A percentile compares a stretch with the other conserved stretches of the same genome.
Conservation (phyloP, 2,888 invertebrate species). For the Coronaproctus castanopsis region DNA sequence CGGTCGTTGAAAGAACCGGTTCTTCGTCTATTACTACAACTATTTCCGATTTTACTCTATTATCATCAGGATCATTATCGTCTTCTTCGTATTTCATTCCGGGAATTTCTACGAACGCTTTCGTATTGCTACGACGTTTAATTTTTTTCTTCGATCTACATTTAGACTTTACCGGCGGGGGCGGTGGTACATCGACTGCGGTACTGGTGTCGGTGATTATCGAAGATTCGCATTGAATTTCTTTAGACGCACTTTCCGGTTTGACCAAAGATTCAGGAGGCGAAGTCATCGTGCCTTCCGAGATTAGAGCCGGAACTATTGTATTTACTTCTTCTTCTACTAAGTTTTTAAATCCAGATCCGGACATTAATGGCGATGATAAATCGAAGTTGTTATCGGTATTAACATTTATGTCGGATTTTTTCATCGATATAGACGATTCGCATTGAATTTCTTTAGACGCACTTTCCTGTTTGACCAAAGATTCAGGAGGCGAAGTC, state of each 20-base stretch:
- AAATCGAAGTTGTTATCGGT: too few species aligned
- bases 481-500: neutral
- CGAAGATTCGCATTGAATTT: neutral
- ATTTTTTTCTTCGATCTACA: conserved; percentile 2
- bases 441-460: neutral
- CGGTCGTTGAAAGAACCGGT: neutral
- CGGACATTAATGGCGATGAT: too few species aligned
- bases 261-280: too few species aligned
- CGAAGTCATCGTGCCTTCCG: neutral
- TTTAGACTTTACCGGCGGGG: too few species aligned
- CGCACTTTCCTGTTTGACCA: neutral
- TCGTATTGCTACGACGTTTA: conserved; percentile 29
- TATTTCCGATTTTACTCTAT: too few species aligned
- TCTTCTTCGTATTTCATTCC: neutral
- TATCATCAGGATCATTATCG: neutral
- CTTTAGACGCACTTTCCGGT: neutral
- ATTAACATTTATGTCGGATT: neutral
- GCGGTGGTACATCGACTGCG: too few species aligned
- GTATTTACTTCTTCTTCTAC: too few species aligned
- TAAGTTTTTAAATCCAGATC: too few species aligned
- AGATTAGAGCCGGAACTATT: too few species aligned
- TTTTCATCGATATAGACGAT: too few species aligned
- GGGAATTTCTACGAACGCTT: conserved; percentile 2
- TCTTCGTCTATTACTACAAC: too few species aligned
- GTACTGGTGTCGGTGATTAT: neutral